Evolutionary conservation across 2,113 vertebrate species (phyloP).

Genomic region (Sinocyclocheilus anshuiensis): DNA sequence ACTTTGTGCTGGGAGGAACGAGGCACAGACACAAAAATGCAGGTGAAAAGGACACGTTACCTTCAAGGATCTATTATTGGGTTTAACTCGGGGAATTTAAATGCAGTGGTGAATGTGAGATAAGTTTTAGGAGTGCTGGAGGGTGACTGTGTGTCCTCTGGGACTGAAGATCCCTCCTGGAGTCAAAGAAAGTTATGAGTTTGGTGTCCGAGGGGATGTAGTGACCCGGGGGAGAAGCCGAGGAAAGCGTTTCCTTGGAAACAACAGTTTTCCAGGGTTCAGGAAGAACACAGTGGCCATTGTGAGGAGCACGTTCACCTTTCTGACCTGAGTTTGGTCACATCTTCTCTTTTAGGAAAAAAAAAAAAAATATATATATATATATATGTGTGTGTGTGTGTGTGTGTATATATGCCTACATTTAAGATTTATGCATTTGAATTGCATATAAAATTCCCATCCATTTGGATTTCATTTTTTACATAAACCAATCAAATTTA

Average conservation of each 20-base stretch:
- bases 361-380: too few species aligned
- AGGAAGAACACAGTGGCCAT: not conserved
- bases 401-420: too few species aligned
- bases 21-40: not conserved
- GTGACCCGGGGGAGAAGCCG: not conserved
- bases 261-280: not conserved
- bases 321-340: not conserved
- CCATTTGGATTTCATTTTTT: too few species aligned
- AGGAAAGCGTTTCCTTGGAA: not conserved
- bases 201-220: not conserved
- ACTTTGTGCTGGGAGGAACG: not conserved
- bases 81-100: not conserved
- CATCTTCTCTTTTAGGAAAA: not conserved
- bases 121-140: not conserved
- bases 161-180: not conserved
- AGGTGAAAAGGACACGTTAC: not conserved
- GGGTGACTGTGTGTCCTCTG: not conserved
- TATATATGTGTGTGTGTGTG: too few species aligned
- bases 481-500: too few species aligned
- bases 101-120: conserved; percentile 10
- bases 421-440: too few species aligned
- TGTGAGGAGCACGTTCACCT: not conserved
- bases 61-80: not conserved
- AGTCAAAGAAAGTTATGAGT: not conserved
- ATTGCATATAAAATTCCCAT: too few species aligned